A percentile compares a stretch with the other conserved stretches of the same genome.
Evolutionary conservation across 2,113 vertebrate genomes (phyloP).

Genomic region (mouse (Mus musculus)): GRCm39 chrX:63472001-63472500

Average conservation of each 20-base stretch:
- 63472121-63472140: background rate
- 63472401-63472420: background rate
- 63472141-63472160: background rate
- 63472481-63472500: background rate
- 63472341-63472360: no score
- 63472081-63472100: conserved; percentile 18
- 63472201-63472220: background rate
- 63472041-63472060: background rate
- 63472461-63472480: background rate
- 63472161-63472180: background rate
- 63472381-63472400: no score
- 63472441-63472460: background rate
- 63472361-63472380: no score
- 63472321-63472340: no score
- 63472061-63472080: background rate
- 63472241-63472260: background rate
- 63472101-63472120: background rate
- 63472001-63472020: background rate
- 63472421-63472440: background rate
- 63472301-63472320: no score
- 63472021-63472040: background rate
- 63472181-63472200: background rate
- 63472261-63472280: background rate
- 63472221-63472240: background rate
- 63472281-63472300: background rate